Percentiles rank a stretch among this genome's conserved stretches.
These are phyloP conservation scores for Andinoacara biseriatus DNA, from an alignment of 2,113 vertebrate species.

Conservation along the genomic window DNA sequence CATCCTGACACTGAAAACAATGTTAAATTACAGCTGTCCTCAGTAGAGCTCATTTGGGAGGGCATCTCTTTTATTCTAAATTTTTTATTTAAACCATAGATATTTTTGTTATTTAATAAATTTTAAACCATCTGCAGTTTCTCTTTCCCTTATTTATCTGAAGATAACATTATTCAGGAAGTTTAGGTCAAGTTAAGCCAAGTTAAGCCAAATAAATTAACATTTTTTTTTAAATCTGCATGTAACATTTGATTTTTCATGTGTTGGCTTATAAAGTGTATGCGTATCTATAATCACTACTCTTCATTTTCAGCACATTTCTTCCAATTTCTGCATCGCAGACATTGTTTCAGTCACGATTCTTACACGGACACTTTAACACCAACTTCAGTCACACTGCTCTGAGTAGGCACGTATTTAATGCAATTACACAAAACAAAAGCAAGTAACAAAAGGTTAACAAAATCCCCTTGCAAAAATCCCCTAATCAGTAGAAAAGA, in stretches of 20 bases:
- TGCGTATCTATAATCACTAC: background rate
- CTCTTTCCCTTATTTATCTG: background rate
- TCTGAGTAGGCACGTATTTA: slow-evolving; percentile 60
- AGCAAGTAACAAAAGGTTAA: slow-evolving; percentile 2
- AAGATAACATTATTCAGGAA: too few species aligned
- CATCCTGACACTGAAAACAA: slow-evolving; percentile 21
- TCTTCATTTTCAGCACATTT: background rate
- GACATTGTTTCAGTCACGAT: slow-evolving; percentile 12
- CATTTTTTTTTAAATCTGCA: background rate
- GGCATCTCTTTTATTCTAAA: background rate
- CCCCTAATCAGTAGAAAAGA: background rate
- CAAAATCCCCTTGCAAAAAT: slow-evolving; percentile 1
- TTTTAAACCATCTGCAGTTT: background rate
- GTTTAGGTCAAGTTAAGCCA: background rate
- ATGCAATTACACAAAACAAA: slow-evolving; percentile 26
- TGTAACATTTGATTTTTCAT: background rate
- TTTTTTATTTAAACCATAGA: background rate
- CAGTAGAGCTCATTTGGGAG: background rate
- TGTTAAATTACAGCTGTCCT: background rate
- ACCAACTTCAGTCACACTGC: slow-evolving; percentile 25
- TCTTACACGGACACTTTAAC: background rate
- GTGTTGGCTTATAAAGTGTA: background rate
- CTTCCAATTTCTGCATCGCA: background rate
- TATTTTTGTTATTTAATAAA: background rate
- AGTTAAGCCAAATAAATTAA: background rate